Evolutionary conservation across 2,888 invertebrate genomes (phyloP), one percentile per base, ranked within the genome.

Genomic region (Ichneumoninae sp.): DNA sequence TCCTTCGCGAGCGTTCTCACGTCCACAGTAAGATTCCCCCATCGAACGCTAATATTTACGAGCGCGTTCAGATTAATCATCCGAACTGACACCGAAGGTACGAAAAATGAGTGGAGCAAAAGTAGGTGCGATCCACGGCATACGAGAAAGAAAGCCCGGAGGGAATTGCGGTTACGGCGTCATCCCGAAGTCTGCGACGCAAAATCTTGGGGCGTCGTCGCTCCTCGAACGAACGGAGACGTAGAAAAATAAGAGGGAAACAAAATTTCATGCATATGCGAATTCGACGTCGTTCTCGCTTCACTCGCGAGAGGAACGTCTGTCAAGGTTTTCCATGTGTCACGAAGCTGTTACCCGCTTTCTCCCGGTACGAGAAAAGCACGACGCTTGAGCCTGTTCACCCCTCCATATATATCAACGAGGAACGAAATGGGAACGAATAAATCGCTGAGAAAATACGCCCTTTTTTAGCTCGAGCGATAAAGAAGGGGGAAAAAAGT

Each of bases 211-310:
- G 70, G 65, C 44, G 71, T 22, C 22, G 57, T 70, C 36, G 44
- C 60, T 50, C n/a, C 50, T 19, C 19, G 30, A 13, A 13, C 40
- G 22, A 30, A 22, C n/a, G 19, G 13, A 16, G 57, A 63, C 44
- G 50, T 52, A n/a, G 26, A 47, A 6, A 16, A 30, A 44, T 65
- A 60, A 70, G 47, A 52, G 8, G 69, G 60, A 63, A 40, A 60
- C 73, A 19, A 81, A 68, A 71, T 65, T 60, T 26, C 68, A 69
- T 77, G 81, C 60, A 73, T 81, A 84, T 65, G 68, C 71, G 71
- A 73, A n/a, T 44, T 54, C n/a, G 47, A 60, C 52, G 79, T 44
- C 71, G 57, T 50, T 54, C 33, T 7, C 3, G 50, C 40, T 69
- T 40, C 2, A 7, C 65, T 79, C 52, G 13, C 26, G 68, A 77